phyloP scores from a whole-genome alignment of 2,113 vertebrate genomes.

The Myotis brandtii region DNA sequence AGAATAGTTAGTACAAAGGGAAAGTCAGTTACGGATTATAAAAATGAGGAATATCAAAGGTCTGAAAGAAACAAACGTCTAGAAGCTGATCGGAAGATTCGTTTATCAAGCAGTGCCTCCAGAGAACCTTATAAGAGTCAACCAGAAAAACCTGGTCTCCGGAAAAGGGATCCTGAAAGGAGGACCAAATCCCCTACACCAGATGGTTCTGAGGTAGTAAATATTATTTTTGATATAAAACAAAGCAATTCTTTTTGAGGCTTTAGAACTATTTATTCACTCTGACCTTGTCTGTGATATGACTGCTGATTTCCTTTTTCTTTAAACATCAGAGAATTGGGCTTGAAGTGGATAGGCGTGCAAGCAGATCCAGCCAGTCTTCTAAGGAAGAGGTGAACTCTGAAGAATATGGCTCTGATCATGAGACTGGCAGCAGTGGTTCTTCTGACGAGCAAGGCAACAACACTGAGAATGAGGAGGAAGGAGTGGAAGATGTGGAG shows the following conservation, averaged over 20 bases:
- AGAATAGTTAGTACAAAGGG: conserved; percentile 87
- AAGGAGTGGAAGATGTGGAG: conserved; percentile 89
- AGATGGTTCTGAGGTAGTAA: conserved; percentile 89
- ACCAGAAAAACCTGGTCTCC: conserved; percentile 88
- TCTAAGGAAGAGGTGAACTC: conserved; percentile 93
- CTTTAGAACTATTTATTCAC: conserved; percentile 81
- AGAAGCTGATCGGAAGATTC: conserved; percentile 89
- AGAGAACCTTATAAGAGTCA: conserved; percentile 89
- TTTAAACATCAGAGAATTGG: conserved; percentile 92
- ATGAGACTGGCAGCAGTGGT: conserved; percentile 91
- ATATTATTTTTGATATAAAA: conserved; percentile 84
- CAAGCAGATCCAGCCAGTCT: conserved; percentile 91
- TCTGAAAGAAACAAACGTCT: conserved; percentile 89
- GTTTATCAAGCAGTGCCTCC: conserved; percentile 84
- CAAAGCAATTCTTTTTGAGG: conserved; percentile 78
- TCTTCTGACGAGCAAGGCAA: conserved; percentile 93
- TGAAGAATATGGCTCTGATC: conserved; percentile 94
- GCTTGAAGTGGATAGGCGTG: conserved; percentile 89
- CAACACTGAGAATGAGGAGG: conserved; percentile 91
- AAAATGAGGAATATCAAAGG: conserved; percentile 92
- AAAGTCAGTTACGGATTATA: conserved; percentile 87
- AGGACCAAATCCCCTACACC: conserved; percentile 90
- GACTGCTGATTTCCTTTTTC: conserved; percentile 87
- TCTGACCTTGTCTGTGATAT: conserved; percentile 80
- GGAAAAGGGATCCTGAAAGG: conserved; percentile 91